phyloP scores from a whole-genome alignment of 2,797 vertebrate species.

The Synanceia verrucosa region DNA sequence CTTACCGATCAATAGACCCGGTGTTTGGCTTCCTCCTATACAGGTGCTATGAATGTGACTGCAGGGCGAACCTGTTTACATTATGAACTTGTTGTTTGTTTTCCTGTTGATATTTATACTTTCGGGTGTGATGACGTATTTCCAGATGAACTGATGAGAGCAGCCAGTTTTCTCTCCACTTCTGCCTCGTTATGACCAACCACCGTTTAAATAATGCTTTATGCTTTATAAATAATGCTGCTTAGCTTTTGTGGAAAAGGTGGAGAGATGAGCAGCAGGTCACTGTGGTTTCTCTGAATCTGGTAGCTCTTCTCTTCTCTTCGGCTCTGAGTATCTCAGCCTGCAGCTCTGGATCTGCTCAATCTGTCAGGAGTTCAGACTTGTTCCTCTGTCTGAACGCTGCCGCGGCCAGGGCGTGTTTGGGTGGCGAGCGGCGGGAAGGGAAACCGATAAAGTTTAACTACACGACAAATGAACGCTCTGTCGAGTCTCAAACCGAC shows the following conservation, averaged over 20 bases:
- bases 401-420: background rate
- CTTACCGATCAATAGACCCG: background rate
- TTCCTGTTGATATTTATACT: no score
- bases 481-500: rapidly evolving
- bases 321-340: background rate
- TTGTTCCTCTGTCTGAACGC: background rate
- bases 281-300: background rate
- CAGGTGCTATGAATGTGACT: background rate
- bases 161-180: background rate
- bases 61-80: background rate
- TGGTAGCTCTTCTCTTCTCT: background rate
- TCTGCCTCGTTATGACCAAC: background rate
- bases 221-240: background rate
- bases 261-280: background rate
- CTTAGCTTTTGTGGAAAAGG: background rate
- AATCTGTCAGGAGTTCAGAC: background rate
- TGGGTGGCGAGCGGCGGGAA: background rate
- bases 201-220: background rate
- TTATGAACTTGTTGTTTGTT: background rate
- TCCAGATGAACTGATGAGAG: no score
- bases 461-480: rapidly evolving
- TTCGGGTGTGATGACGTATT: no score
- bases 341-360: background rate
- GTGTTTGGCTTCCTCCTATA: background rate
- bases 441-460: background rate